Evolutionary conservation across 1,140 invertebrate species (phyloP).

Genomic region (Trinorchestia longiramus): DNA sequence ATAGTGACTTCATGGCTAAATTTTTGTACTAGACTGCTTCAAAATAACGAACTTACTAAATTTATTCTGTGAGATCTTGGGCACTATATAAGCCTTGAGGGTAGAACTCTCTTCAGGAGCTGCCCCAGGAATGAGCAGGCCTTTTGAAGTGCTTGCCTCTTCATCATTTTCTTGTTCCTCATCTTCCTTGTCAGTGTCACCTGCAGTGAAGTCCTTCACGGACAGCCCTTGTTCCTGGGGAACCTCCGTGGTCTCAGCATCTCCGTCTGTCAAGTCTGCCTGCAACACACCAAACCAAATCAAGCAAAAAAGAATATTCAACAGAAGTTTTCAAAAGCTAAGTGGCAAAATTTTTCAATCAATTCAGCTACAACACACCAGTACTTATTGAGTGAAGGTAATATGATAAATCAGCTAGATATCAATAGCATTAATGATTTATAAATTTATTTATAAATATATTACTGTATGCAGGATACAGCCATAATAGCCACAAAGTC

Average conservation of each 20-base stretch:
- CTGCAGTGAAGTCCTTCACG: conserved; percentile 5
- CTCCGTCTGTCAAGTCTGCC: neutral
- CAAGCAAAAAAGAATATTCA: too few species aligned
- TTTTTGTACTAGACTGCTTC: neutral
- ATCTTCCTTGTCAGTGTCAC: conserved; percentile 33
- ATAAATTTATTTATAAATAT: too few species aligned
- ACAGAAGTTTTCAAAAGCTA: too few species aligned
- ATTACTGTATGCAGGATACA: too few species aligned
- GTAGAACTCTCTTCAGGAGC: neutral
- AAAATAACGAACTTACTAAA: neutral
- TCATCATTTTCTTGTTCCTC: conserved; percentile 2
- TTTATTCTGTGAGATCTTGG: conserved; percentile 27
- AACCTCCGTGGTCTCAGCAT: neutral
- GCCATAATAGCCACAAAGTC: too few species aligned
- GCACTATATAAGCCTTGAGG: neutral
- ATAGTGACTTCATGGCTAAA: neutral
- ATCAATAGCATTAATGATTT: too few species aligned
- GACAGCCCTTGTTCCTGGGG: conserved; percentile 1
- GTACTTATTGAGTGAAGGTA: too few species aligned
- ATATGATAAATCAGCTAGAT: too few species aligned
- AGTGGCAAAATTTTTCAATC: too few species aligned
- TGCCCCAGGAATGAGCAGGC: conserved; percentile 4
- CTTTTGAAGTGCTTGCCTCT: neutral
- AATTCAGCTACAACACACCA: too few species aligned
- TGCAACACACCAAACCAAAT: neutral